Evolutionary conservation across 2,888 invertebrate species (phyloP).

Genomic region (Ennomos erosarius): DNA sequence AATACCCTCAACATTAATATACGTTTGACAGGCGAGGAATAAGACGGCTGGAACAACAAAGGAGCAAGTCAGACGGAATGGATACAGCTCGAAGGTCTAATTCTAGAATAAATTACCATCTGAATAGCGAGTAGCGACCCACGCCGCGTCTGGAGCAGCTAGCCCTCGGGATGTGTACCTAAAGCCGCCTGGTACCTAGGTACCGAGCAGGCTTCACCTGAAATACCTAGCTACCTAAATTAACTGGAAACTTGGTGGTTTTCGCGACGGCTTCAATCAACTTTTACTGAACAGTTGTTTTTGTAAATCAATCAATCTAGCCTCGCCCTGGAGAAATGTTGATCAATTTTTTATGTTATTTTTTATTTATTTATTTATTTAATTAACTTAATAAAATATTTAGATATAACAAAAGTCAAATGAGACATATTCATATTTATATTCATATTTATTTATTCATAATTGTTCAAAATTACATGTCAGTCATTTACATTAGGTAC

Average conservation of each 20-base stretch:
- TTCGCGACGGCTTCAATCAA: constrained; percentile 22
- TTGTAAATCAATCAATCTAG: constrained; percentile 16
- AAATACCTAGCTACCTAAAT: constrained; percentile 18
- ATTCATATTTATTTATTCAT: no score
- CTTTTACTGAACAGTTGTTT: constrained; percentile 12
- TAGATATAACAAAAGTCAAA: no score
- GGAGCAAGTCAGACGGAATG: constrained; percentile 43
- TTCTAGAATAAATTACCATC: constrained; percentile 44
- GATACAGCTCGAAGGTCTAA: constrained; percentile 37
- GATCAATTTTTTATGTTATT: no score
- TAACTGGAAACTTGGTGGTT: constrained; percentile 18
- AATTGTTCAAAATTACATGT: no score
- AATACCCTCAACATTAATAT: constrained; percentile 18
- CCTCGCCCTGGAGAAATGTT: constrained; percentile 9
- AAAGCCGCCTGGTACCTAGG: constrained; percentile 13
- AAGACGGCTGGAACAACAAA: constrained; percentile 44
- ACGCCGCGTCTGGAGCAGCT: constrained; percentile 32
- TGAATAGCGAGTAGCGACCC: constrained; percentile 28
- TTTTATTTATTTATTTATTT: no score
- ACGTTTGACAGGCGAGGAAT: constrained; percentile 41
- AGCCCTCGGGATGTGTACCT: constrained; percentile 26
- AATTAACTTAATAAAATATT: no score
- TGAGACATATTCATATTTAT: no score
- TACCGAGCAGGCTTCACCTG: constrained; percentile 3
- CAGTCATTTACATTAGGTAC: no score